Evolutionary conservation across 1,140 invertebrate species (phyloP), one percentile per base, ranked within the genome.

Genomic region (Hydropsyche tenuis): DNA sequence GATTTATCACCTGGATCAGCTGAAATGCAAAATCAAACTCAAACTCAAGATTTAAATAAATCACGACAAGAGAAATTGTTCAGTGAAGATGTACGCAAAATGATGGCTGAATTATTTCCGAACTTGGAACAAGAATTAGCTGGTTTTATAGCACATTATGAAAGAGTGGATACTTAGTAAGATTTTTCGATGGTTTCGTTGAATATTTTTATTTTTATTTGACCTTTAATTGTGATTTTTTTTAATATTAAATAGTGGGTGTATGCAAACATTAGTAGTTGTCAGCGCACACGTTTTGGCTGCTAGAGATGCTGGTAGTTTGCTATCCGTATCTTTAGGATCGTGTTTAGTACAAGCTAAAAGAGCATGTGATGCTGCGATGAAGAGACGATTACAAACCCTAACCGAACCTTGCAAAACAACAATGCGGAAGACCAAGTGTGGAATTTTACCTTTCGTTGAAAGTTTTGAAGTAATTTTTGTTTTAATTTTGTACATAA

Each of bases 341-440:
- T 94, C 91, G 53, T 90, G 92, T 77, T 85, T 97, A 27, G 92
- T 98, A 20, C 93, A 96, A 83, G 93, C 96, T n/a, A 99, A 99
- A 85, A 86, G 97, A 48, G 94, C 93, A 77, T 96, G 98, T 81
- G 97, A 99, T 84, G 91, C 92, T 77, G 95, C 96, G 78, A 96
- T 99, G 90, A 90, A 94, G 80, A 88, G 90, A 18, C 94, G 97
- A 78, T 88, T 96, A 48, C 90, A 91, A 75, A 92, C 92, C 0
- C 93, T 98, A 75, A 87, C 92, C 78, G 94, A 96, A 63, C 90
- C 91, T 56, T 91, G 88, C 75, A 91, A 90, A 83, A 81, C 89
- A 48, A 84, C 86, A 77, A 87, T 89, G 78, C 88, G 86, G 80
- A 92, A 90, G 82, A 88, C 90, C 25, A 96, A 96, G 85, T 96